A percentile compares a stretch with the other conserved stretches of the same genome.
Evolutionary conservation across 2,113 vertebrate genomes (phyloP).

Genomic region (Todiramphus chloris): DNA sequence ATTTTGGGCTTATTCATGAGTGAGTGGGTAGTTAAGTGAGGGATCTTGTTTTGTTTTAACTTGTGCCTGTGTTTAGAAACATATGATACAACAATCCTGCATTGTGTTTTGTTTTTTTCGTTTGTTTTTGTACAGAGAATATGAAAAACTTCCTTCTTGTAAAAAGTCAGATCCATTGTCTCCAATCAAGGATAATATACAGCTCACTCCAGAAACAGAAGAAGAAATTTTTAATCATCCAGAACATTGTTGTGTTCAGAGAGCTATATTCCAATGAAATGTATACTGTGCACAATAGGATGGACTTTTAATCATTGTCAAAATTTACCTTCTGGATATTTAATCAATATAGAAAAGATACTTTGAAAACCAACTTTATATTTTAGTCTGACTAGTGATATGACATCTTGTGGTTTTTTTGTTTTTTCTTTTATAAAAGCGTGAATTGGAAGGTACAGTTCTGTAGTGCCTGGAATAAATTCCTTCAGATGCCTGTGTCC

Average conservation of each 20-base stretch:
- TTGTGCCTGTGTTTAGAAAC: not conserved
- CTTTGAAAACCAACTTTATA: not conserved
- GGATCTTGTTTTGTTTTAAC: not conserved
- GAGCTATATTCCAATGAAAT: conserved; percentile 73
- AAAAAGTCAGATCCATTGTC: conserved; percentile 81
- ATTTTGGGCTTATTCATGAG: not conserved
- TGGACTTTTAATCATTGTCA: conserved; percentile 16
- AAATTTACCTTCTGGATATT: not conserved
- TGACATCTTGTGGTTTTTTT: conserved; percentile 2
- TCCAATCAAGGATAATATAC: conserved; percentile 83
- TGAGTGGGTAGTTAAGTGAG: not conserved
- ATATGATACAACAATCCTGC: not conserved
- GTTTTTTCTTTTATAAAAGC: not conserved
- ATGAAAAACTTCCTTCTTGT: conserved; percentile 72
- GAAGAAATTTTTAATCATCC: conserved; percentile 70
- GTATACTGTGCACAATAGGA: not conserved
- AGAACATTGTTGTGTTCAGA: conserved; percentile 53
- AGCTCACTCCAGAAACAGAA: conserved; percentile 74
- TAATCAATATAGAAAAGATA: not conserved
- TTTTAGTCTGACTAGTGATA: not conserved
- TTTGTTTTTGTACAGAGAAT: conserved; percentile 74
- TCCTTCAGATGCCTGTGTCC: not conserved
- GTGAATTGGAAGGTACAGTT: not conserved
- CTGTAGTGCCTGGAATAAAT: conserved; percentile 49
- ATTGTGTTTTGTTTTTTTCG: not conserved